Conservation (phyloP, 2,797 vertebrate genomes). For the Percopsis omiscomaycus region DNA sequence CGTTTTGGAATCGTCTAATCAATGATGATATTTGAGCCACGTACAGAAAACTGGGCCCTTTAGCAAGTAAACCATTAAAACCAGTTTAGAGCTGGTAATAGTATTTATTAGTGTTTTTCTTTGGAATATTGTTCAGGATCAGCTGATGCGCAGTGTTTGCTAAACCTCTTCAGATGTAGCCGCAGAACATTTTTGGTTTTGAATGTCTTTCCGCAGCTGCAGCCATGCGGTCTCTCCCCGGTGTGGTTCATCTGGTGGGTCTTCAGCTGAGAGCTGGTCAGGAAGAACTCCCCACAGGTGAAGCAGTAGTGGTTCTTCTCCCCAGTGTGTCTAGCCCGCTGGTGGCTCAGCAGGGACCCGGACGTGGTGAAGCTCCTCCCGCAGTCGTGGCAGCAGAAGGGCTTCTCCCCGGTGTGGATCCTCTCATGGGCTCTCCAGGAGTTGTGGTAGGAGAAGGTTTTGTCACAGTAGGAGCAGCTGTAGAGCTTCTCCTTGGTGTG, state of each 20-base stretch:
- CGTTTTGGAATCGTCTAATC: too few relatives aligned
- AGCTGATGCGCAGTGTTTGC: conserved; percentile 17
- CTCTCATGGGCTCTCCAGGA: conserved; percentile 62
- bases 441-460: conserved; percentile 68
- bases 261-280: conserved; percentile 57
- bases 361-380: conserved; percentile 61
- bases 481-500: conserved; percentile 70
- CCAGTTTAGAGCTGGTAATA: too few relatives aligned
- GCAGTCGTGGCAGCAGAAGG: conserved; percentile 56
- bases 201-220: conserved; percentile 63
- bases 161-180: conserved; percentile 59
- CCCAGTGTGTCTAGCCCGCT: conserved; percentile 54
- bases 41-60: too few relatives aligned
- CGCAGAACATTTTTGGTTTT: conserved; percentile 60
- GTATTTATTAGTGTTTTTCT: too few relatives aligned
- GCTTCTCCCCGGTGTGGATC: conserved; percentile 62
- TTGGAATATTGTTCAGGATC: too few relatives aligned
- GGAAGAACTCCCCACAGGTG: conserved; percentile 64
- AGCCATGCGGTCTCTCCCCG: conserved; percentile 56
- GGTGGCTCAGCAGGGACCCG: conserved; percentile 54
- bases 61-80: too few relatives aligned
- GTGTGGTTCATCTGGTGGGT: conserved; percentile 66
- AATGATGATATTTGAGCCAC: too few relatives aligned
- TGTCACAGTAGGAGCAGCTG: conserved; percentile 64
- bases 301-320: conserved; percentile 69